Base-by-base conservation (phyloP, 2,797 vertebrate genomes). In the Sebastes glaucus region DNA sequence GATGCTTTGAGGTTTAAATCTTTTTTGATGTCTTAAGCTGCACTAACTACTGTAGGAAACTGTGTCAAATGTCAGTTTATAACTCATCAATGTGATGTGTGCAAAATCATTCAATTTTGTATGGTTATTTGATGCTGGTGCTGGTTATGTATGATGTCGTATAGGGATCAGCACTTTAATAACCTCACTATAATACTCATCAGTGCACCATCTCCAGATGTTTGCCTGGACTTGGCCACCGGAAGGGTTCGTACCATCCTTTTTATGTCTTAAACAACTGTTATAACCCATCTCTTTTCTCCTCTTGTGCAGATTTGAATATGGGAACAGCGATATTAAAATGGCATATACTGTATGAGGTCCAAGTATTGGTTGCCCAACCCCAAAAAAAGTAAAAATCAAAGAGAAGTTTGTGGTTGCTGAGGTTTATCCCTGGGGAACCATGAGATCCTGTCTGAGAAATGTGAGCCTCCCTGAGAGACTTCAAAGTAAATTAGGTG, bases 401-500 rank as follows among this genome's bases (percentile, higher is more conserved):
- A 84, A 82, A 90, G 64, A 85, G 14, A 87, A 74, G 82, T 86
- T 86, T 85, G 82, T 63, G 77, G 88, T 83, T 89, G 79, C 69
- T 79, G 80, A 78, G 71, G 78, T 87, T 77, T 63, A 71, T 89
- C 89, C 64, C 84, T 33, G 64, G 84, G 86, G 92, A 85, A 69
- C 72, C 22, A 66, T 61, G 76, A 90, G 77, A 90, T 85, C 81
- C 77, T 89, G 84, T 78, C 78, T 87, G 78, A 89, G 77, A 90
- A 88, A 89, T 85, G 78, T 74, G 78, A 89, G 77, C 74, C 84
- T 88, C 87, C 90, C 91, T 84, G 25, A 73, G 90, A 92, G 84
- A 89, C 89, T 82, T 84, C 73, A 89, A 74, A 89, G 81, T 86
- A 92, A 93, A 93, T 91, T 90, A 93, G 88, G 89, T 87, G 88